Evolutionary conservation across 2,888 invertebrate species (phyloP).

Genomic region (Choreutis nemorana): DNA sequence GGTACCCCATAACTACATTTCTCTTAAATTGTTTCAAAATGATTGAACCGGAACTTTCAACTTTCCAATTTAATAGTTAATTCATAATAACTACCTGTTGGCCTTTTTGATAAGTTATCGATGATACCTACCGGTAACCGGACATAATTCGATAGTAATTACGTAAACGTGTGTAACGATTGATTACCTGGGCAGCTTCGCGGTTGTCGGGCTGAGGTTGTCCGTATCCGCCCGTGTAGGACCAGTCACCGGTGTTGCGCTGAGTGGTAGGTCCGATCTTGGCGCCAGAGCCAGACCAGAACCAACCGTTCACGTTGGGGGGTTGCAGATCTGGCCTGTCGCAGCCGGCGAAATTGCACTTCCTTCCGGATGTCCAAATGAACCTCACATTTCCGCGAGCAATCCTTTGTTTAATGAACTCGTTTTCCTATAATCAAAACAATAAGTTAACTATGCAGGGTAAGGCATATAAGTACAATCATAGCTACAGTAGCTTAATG

Average conservation of each 20-base stretch:
- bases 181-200: slow-evolving; percentile 82
- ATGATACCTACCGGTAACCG: too few species aligned
- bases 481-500: neutral
- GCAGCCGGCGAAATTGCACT: slow-evolving; percentile 92
- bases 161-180: too few species aligned
- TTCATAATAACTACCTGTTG: too few species aligned
- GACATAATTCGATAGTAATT: too few species aligned
- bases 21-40: too few species aligned
- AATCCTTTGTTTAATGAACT: slow-evolving; percentile 87
- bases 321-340: slow-evolving; percentile 84
- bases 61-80: too few species aligned
- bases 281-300: slow-evolving; percentile 93
- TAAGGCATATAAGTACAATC: too few species aligned
- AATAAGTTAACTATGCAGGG: too few species aligned
- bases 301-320: slow-evolving; percentile 89
- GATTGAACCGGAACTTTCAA: too few species aligned
- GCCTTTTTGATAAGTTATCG: too few species aligned
- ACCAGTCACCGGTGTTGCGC: slow-evolving; percentile 91
- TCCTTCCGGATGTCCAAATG: slow-evolving; percentile 92
- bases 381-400: slow-evolving; percentile 79
- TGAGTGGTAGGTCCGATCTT: slow-evolving; percentile 90
- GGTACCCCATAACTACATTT: too few species aligned
- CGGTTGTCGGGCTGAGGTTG: slow-evolving; percentile 90
- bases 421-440: slow-evolving; percentile 70
- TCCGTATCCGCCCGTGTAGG: slow-evolving; percentile 85